Percentiles rank a stretch among this genome's conserved stretches.
Conservation (phyloP, 2,113 vertebrate species). For the Ammospiza caudacuta region DNA sequence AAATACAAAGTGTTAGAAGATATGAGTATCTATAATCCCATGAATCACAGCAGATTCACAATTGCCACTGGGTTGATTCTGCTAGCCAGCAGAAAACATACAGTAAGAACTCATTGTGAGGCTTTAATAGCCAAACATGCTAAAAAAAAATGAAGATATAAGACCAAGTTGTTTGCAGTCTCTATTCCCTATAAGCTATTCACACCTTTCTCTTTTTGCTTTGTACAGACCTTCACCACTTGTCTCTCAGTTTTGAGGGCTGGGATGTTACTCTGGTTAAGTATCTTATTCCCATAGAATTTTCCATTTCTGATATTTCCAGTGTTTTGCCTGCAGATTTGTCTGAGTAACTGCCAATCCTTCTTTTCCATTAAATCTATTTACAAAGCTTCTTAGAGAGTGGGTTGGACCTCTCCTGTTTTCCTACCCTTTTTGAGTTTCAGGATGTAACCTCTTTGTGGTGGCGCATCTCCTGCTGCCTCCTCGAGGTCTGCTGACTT, state of each 20-base stretch:
- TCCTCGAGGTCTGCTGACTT: rapidly evolving
- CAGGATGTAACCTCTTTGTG: neutral
- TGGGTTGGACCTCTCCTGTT: neutral
- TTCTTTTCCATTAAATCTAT: neutral
- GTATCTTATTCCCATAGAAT: neutral
- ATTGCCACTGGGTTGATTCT: neutral
- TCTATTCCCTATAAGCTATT: neutral
- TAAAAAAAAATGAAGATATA: neutral
- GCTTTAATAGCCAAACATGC: neutral
- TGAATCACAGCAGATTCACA: neutral
- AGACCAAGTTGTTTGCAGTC: neutral
- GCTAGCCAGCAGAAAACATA: neutral
- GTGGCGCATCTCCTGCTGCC: rapidly evolving
- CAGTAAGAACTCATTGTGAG: neutral
- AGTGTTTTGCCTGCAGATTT: neutral
- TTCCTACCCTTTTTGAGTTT: neutral
- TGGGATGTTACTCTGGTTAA: neutral
- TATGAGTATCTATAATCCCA: rapidly evolving
- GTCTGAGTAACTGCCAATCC: neutral
- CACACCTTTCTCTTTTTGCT: neutral
- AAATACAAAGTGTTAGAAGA: neutral
- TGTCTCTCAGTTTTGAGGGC: neutral
- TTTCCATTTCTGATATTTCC: neutral
- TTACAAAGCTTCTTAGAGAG: neutral
- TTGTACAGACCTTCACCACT: neutral